Conservation (phyloP, 2,888 invertebrate species). For the Leptarthrus brevirostris region DNA sequence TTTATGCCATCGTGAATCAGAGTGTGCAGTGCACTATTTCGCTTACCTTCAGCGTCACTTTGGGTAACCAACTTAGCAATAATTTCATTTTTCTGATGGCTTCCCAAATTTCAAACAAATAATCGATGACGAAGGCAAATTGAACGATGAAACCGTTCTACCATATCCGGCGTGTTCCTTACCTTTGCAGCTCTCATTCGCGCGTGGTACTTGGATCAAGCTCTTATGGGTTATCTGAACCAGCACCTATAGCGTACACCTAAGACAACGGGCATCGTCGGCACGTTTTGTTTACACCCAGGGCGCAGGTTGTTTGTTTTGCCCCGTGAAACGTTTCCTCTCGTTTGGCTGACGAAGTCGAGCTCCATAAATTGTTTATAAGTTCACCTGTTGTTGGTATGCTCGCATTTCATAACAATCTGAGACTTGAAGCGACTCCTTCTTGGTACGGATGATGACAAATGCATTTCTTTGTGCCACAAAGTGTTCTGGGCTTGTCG, state of each 20-base stretch:
- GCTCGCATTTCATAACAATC: slow-evolving; percentile 32
- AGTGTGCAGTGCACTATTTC: not conserved
- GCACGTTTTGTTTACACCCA: slow-evolving; percentile 42
- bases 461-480: slow-evolving; percentile 23
- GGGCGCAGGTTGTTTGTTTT: slow-evolving; percentile 41
- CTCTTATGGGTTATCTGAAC: not conserved
- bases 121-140: slow-evolving; percentile 11
- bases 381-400: slow-evolving; percentile 43
- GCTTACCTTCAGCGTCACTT: no score
- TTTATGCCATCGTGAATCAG: not conserved
- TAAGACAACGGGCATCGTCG: slow-evolving; percentile 3
- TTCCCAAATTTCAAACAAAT: slow-evolving; percentile 19
- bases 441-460: slow-evolving; percentile 20
- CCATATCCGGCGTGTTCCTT: slow-evolving; percentile 2
- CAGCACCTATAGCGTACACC: slow-evolving; percentile 11
- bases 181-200: not conserved
- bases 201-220: not conserved
- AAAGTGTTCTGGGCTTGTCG: not conserved
- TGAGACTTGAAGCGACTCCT: not conserved
- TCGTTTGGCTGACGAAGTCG: slow-evolving; percentile 13
- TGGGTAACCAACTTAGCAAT: no score
- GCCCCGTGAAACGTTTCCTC: slow-evolving; percentile 19
- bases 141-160: not conserved
- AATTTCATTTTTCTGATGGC: slow-evolving; percentile 9
- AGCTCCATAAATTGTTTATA: slow-evolving; percentile 28